Conservation (phyloP, 2,113 vertebrate species). For the Burhinus bistriatus region DNA sequence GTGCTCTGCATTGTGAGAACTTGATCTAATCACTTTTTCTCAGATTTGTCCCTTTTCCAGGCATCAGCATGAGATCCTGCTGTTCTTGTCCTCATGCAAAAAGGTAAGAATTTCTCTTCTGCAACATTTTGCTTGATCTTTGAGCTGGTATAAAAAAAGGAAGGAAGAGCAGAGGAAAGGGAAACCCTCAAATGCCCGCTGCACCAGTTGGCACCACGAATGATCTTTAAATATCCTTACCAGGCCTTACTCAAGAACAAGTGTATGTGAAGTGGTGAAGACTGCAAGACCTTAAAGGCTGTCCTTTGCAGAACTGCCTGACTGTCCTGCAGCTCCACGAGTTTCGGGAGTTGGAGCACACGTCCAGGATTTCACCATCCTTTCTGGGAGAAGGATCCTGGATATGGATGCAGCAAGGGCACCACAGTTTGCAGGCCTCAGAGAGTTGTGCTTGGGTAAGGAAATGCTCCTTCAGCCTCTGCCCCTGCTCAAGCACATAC, state of each 20-base stretch:
- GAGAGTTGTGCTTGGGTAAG: neutral
- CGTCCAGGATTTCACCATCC: neutral
- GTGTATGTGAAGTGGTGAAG: neutral
- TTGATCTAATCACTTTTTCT: neutral
- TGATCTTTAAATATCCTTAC: neutral
- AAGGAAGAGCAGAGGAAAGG: neutral
- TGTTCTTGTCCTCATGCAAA: neutral
- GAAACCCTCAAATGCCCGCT: neutral
- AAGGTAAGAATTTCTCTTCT: neutral
- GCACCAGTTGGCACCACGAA: neutral
- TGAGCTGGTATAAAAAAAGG: neutral
- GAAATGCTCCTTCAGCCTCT: neutral
- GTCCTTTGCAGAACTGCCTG: neutral
- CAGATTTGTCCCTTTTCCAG: neutral
- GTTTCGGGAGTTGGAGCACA: neutral
- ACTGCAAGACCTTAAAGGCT: neutral
- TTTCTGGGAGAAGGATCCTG: neutral
- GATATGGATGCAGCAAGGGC: neutral
- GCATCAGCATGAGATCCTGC: neutral
- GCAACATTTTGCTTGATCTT: neutral
- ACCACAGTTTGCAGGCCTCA: neutral
- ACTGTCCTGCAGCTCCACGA: rapidly evolving
- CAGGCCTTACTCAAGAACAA: neutral
- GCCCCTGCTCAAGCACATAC: neutral
- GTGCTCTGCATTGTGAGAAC: neutral